phyloP scores from a whole-genome alignment of 2,113 vertebrate species.

The Neomonachus schauinslandi region DNA sequence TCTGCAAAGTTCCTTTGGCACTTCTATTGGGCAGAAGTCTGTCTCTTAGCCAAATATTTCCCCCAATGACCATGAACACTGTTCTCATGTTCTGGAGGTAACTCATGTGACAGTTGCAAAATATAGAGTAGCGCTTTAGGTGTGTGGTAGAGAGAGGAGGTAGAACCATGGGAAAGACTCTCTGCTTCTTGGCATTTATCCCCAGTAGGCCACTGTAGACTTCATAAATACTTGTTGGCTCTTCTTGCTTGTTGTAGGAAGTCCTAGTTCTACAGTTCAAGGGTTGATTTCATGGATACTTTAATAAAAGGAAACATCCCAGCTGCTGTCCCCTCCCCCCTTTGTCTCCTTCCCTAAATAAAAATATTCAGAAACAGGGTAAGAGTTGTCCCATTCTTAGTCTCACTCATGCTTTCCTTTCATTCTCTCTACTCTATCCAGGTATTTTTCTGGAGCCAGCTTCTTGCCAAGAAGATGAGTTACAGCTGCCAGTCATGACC shows the following conservation, averaged over 20 bases:
- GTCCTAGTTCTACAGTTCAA: background rate
- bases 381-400: background rate
- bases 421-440: background rate
- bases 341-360: background rate
- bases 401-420: background rate
- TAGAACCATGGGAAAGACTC: background rate
- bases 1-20: background rate
- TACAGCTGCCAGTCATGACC: background rate
- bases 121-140: background rate
- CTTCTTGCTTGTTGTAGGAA: background rate
- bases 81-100: background rate
- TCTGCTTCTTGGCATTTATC: background rate
- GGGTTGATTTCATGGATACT: background rate
- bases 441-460: background rate
- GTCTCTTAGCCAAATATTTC: background rate
- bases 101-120: background rate
- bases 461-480: background rate
- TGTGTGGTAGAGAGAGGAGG: background rate
- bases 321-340: background rate
- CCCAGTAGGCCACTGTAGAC: background rate
- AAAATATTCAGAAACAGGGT: slow-evolving; percentile 20
- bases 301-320: background rate
- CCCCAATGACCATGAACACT: background rate
- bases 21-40: background rate
- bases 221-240: background rate